phyloP scores from a whole-genome alignment of 2,113 vertebrate species.

The Psittacus erithacus region DNA sequence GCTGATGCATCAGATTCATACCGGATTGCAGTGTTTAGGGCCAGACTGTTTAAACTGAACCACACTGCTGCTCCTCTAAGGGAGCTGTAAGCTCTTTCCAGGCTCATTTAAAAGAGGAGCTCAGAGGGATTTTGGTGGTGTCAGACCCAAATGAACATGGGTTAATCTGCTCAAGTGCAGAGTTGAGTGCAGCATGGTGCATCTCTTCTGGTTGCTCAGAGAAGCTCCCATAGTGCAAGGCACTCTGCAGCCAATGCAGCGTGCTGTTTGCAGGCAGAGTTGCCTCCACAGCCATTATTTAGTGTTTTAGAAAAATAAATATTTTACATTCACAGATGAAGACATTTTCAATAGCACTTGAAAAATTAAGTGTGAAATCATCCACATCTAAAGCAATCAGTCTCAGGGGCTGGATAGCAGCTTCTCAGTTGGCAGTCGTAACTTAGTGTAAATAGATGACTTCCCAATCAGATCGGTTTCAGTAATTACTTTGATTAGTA shows the following conservation, averaged over 20 bases:
- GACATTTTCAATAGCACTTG: constrained; percentile 32
- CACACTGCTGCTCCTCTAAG: background rate
- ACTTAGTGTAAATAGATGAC: constrained; percentile 25
- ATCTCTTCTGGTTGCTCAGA: background rate
- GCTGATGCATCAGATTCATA: background rate
- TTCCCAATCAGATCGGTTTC: constrained; percentile 34
- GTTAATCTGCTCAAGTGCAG: background rate
- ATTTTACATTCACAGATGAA: constrained; percentile 18
- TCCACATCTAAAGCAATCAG: background rate
- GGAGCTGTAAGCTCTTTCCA: background rate
- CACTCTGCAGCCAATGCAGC: background rate
- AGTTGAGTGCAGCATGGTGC: background rate
- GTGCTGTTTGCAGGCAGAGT: background rate
- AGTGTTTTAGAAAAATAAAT: constrained; percentile 24
- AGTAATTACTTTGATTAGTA: constrained; percentile 10
- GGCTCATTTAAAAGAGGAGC: background rate
- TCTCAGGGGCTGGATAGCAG: background rate
- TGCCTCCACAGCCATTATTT: background rate
- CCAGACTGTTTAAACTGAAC: background rate
- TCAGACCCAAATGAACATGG: background rate
- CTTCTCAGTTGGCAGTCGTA: background rate
- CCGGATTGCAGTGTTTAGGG: background rate
- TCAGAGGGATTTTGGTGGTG: background rate
- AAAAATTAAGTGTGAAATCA: constrained; percentile 14
- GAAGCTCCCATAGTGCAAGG: rapidly evolving